phyloP scores from a whole-genome alignment of 2,113 vertebrate genomes.

The Scopus umbretta region DNA sequence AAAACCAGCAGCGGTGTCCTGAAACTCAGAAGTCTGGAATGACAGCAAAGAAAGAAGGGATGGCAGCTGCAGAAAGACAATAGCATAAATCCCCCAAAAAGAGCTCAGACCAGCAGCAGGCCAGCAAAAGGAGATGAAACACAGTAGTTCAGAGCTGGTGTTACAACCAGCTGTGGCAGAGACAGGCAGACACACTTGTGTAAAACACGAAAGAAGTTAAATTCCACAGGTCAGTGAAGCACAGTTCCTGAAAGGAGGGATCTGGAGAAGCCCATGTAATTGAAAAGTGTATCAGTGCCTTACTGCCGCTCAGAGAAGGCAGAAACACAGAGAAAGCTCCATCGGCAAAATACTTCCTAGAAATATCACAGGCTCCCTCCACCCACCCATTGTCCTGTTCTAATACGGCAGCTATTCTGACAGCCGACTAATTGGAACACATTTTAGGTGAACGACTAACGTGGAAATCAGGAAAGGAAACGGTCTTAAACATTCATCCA shows the following conservation, averaged over 20 bases:
- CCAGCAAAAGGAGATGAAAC: neutral
- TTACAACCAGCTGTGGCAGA: neutral
- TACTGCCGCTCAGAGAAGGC: neutral
- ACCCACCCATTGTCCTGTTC: neutral
- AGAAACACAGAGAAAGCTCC: neutral
- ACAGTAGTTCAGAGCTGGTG: neutral
- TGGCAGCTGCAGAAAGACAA: slow-evolving; percentile 7
- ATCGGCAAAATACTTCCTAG: neutral
- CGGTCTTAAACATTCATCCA: neutral
- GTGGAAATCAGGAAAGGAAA: neutral
- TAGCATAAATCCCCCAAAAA: neutral
- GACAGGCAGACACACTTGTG: neutral
- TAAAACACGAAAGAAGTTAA: neutral
- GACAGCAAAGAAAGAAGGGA: neutral
- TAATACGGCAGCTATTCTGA: neutral
- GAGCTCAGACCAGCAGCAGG: neutral
- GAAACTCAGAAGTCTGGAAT: neutral
- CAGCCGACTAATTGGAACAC: neutral
- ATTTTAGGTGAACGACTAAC: neutral
- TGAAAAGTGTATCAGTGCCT: neutral
- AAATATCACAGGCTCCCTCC: neutral
- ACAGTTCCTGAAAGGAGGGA: neutral
- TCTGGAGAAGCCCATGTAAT: neutral
- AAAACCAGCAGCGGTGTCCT: neutral
- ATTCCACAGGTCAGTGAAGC: neutral